phyloP scores from a whole-genome alignment of 2,888 invertebrate species.

The Desoria tigrina region DNA sequence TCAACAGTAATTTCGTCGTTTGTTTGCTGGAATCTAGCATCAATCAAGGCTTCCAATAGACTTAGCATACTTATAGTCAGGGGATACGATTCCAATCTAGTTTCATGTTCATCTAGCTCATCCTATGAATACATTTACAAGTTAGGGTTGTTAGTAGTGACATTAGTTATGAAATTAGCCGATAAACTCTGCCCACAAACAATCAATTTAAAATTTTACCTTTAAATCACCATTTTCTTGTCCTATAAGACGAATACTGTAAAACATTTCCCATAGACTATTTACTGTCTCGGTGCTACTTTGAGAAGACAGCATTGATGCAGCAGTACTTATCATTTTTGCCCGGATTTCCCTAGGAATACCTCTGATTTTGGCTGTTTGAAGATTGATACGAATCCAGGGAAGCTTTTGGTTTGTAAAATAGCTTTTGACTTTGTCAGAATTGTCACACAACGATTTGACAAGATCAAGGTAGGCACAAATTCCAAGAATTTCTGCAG shows the following conservation, averaged over 20 bases:
- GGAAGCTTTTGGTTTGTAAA: conserved; percentile 46
- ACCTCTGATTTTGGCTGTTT: conserved; percentile 22
- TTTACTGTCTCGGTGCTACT: conserved; percentile 38
- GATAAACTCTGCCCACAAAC: too few relatives aligned
- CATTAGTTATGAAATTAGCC: background rate
- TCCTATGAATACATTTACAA: conserved; percentile 60
- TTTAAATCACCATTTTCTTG: conserved; percentile 48
- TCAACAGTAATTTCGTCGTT: conserved; percentile 31
- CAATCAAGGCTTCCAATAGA: conserved; percentile 72
- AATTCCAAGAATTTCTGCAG: conserved; percentile 47
- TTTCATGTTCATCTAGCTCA: conserved; percentile 89
- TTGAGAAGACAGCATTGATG: conserved; percentile 44
- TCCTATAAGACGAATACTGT: conserved; percentile 42
- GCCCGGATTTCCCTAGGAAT: conserved; percentile 51
- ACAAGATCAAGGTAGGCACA: conserved; percentile 48
- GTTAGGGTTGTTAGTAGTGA: conserved; percentile 6
- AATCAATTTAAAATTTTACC: too few relatives aligned
- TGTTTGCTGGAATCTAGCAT: conserved; percentile 61
- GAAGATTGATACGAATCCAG: conserved; percentile 38
- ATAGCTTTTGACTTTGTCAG: conserved; percentile 33
- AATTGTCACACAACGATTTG: conserved; percentile 35
- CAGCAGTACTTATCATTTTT: conserved; percentile 43
- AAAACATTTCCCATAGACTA: conserved; percentile 50
- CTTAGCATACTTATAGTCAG: conserved; percentile 78
- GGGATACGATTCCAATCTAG: conserved; percentile 85